These are phyloP conservation scores for Anguilla rostrata DNA, from an alignment of 2,113 vertebrate species.

Conservation along the genomic window DNA sequence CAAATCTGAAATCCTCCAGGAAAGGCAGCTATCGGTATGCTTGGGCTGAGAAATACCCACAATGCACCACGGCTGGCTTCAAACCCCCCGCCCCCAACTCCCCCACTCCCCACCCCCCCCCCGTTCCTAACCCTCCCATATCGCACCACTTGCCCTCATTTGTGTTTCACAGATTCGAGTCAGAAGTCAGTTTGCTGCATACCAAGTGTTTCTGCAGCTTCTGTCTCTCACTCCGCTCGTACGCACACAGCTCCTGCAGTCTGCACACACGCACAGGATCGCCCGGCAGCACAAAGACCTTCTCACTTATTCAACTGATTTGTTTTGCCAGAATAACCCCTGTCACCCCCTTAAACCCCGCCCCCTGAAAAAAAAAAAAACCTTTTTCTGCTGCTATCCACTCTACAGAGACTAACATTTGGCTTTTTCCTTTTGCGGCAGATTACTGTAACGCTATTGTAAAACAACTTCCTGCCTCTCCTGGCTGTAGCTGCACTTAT, in stretches of 20 bases:
- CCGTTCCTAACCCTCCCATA: background rate
- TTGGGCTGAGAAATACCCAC: constrained; percentile 9
- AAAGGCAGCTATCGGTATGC: background rate
- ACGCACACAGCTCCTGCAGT: background rate
- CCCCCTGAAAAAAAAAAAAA: background rate
- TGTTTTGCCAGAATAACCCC: background rate
- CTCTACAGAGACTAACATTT: constrained; percentile 66
- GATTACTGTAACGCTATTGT: constrained; percentile 74
- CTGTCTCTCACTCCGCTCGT: background rate
- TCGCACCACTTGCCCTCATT: background rate
- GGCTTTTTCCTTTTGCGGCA: constrained; percentile 75
- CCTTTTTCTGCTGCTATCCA: constrained; percentile 5
- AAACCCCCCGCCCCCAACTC: background rate
- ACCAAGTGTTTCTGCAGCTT: background rate
- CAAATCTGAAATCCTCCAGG: background rate
- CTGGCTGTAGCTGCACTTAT: constrained; percentile 70
- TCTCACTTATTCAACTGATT: background rate
- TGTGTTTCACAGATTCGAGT: background rate
- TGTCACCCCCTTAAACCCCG: background rate
- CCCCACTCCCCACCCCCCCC: background rate
- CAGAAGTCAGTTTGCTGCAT: background rate
- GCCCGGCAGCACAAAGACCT: background rate
- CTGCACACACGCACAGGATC: background rate
- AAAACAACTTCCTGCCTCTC: constrained; percentile 78
- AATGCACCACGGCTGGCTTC: background rate